Percentiles rank a stretch among this genome's conserved stretches.
These are phyloP conservation scores for Uria lomvia DNA, from an alignment of 2,113 vertebrate species.

Conservation along the genomic window DNA sequence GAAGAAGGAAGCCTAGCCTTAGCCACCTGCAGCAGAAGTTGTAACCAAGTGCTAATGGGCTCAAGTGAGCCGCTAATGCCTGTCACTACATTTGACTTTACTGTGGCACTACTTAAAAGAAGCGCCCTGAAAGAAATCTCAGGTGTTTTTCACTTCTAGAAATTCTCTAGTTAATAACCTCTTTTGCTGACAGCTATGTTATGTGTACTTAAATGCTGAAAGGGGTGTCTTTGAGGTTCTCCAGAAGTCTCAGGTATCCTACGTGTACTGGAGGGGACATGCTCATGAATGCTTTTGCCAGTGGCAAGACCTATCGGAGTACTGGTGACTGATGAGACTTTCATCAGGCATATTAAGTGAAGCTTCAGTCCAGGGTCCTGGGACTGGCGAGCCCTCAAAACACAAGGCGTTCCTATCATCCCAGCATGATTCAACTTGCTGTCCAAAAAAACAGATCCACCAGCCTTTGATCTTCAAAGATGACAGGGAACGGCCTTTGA, in stretches of 20 bases:
- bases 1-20: not conserved
- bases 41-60: not conserved
- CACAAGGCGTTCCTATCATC: constrained; percentile 61
- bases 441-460: constrained; percentile 53
- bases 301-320: not conserved
- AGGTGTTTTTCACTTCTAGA: not conserved
- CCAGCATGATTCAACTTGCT: constrained; percentile 63
- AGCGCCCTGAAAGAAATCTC: not conserved
- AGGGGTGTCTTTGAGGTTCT: not conserved
- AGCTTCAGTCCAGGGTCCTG: constrained; percentile 31
- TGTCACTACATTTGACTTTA: not conserved
- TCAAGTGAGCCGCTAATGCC: not conserved
- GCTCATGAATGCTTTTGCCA: not conserved
- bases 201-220: not conserved
- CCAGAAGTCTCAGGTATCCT: not conserved
- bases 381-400: constrained; percentile 17
- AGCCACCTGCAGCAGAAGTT: not conserved
- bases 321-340: not conserved
- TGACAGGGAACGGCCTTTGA: constrained; percentile 59
- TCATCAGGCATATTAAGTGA: not conserved
- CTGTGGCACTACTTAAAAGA: not conserved
- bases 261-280: not conserved
- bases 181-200: not conserved
- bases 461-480: constrained; percentile 69
- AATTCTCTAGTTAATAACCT: not conserved